phyloP scores from a whole-genome alignment of 1,140 invertebrate species.

The Sarcophaga bullata region DNA sequence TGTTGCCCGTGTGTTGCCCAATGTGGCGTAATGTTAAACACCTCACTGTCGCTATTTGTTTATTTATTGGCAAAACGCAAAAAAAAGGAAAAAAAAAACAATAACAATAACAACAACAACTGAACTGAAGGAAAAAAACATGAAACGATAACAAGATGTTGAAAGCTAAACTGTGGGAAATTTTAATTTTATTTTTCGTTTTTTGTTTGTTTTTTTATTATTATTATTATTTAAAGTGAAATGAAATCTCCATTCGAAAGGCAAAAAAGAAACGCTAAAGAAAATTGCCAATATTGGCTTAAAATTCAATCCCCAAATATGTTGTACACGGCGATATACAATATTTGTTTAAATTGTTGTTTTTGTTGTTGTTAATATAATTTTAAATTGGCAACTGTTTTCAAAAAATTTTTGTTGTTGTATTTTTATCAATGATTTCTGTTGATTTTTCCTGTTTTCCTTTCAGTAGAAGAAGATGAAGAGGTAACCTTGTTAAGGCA shows the following conservation, averaged over 20 bases:
- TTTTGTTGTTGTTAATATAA: neutral
- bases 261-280: neutral
- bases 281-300: slow-evolving; percentile 12
- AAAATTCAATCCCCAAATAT: neutral
- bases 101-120: neutral
- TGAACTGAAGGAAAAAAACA: no score
- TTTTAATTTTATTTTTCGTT: neutral
- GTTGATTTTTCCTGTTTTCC: no score
- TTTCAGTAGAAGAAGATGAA: no score
- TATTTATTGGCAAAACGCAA: slow-evolving; percentile 12
- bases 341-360: neutral
- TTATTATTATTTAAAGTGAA: neutral
- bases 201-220: no score
- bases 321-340: neutral
- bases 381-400: slow-evolving; percentile 14
- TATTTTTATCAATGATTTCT: no score
- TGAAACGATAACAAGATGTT: no score
- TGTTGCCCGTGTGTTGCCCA: slow-evolving; percentile 9
- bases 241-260: neutral
- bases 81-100: slow-evolving; percentile 1
- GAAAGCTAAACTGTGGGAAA: slow-evolving; percentile 2
- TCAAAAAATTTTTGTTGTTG: neutral
- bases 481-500: no score
- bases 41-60: neutral
- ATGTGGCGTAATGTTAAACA: neutral